Base-by-base conservation (phyloP, 2,797 vertebrate species). In the Micropoecilia bifurca region DNA sequence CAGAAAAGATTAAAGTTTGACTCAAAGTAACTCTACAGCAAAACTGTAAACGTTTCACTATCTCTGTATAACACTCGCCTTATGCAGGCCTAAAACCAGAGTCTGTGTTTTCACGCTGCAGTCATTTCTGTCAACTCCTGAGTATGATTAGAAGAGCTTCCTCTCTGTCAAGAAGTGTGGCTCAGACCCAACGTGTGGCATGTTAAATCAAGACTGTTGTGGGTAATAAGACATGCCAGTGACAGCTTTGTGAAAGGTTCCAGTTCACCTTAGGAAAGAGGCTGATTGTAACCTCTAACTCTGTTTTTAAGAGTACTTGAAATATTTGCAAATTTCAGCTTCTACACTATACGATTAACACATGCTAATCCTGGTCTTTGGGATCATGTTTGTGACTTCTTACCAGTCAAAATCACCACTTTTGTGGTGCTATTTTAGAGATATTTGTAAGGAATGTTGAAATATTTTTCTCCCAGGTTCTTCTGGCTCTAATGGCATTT, bases 241-340 rank as follows among this genome's bases (percentile, higher is more conserved):
- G 91, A 94, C 89, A 91, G 90, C 83, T 78, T 30, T 85, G 81
- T 93, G 87, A 93, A 87, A 92, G 87, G 86, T 94, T 92, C 89
- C 59, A 3, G 20, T 13, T 71, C 79, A 18, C 47, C 75, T 74
- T 79, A 46, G 16, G 43, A 45, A 36, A 20, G 25, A 2, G 0
- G 22, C 30, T 16, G 14, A 61, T 13, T 28, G 43, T 80, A 18
- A 72, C 76, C 66, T 30, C 53, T 59, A 50, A n/a, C 53, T 13
- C 18, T 50, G 25, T 55, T 55, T 55, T 55, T n/a, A 22, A 55
- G 53, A 55, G 9, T 12, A 50, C 6, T 50, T 50, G 48, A 50
- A 50, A 7, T 50, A 50, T 50, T 50, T 18, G 20, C 18, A 18
- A 20, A 48, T 48, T 48, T 48, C 5, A 0, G 18, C 47, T 48